A percentile compares a stretch with the other conserved stretches of the same genome.
These are phyloP conservation scores for Neodontobutis hainanensis DNA, from an alignment of 2,113 vertebrate species.

Conservation along the genomic window DNA sequence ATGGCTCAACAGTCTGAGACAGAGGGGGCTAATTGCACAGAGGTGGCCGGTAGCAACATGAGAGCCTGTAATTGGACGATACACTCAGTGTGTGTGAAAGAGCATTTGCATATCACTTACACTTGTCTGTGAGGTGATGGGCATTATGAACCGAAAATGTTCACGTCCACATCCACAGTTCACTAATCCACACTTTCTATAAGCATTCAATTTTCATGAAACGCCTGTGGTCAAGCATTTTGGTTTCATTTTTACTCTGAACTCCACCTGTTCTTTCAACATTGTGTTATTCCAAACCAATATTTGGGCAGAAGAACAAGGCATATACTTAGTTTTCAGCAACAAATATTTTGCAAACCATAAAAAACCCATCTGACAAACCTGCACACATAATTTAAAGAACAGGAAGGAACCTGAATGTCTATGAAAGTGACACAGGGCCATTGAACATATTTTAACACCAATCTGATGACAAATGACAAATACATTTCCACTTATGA, in stretches of 20 bases:
- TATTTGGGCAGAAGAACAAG: too few species aligned
- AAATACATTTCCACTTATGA: too few species aligned
- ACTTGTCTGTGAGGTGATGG: constrained; percentile 62
- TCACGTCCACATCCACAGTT: constrained; percentile 24
- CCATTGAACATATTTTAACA: too few species aligned
- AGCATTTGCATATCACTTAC: constrained; percentile 70
- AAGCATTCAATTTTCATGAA: constrained; percentile 30
- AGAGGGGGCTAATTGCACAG: constrained; percentile 71
- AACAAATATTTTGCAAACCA: too few species aligned
- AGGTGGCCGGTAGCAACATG: constrained; percentile 70
- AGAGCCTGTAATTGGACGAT: constrained; percentile 71
- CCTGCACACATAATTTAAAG: too few species aligned
- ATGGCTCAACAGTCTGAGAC: constrained; percentile 45
- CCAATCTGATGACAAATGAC: too few species aligned
- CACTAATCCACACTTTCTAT: constrained; percentile 5
- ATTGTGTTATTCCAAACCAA: too few species aligned
- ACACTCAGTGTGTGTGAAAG: constrained; percentile 61
- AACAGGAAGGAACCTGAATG: too few species aligned
- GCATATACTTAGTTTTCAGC: too few species aligned
- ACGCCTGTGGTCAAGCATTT: not conserved
- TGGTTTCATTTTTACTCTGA: not conserved
- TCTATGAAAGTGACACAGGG: too few species aligned
- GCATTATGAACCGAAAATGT: constrained; percentile 62
- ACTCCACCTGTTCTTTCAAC: not conserved
- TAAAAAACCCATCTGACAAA: too few species aligned